Evolutionary conservation across 2,113 vertebrate genomes (phyloP).

Genomic region (Tretioscincus oriximinensis): DNA sequence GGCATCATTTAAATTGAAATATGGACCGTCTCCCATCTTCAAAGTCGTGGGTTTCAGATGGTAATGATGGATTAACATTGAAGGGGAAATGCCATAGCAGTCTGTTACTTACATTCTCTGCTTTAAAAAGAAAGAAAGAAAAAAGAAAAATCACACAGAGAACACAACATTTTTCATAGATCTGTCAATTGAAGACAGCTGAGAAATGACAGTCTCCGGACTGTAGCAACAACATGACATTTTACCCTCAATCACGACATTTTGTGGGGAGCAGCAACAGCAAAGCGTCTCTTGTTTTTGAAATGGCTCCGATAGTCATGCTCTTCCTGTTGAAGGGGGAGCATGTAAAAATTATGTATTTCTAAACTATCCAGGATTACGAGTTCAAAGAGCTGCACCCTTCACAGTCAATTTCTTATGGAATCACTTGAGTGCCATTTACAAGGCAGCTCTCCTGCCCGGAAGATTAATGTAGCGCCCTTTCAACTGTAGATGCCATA

Average conservation of each 20-base stretch:
- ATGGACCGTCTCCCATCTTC: conserved; percentile 65
- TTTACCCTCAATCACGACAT: conserved; percentile 52
- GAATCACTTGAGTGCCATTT: conserved; percentile 28
- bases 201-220: conserved; percentile 59
- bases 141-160: conserved; percentile 50
- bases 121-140: conserved; percentile 36
- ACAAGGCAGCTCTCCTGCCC: conserved; percentile 57
- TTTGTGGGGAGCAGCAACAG: conserved; percentile 43
- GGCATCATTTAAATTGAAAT: conserved; percentile 72
- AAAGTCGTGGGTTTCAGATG: conserved; percentile 67
- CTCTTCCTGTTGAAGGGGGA: conserved; percentile 29
- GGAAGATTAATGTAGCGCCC: conserved; percentile 67
- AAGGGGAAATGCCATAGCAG: conserved; percentile 63
- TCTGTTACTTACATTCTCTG: conserved; percentile 62
- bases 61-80: conserved; percentile 73
- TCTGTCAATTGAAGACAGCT: conserved; percentile 70
- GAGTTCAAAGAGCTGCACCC: conserved; percentile 59
- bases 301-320: conserved; percentile 32
- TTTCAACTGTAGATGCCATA: conserved; percentile 61
- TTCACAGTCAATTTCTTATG: conserved; percentile 35
- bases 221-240: conserved; percentile 44
- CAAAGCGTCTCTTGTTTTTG: conserved; percentile 24
- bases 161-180: conserved; percentile 67
- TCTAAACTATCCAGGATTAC: conserved; percentile 48
- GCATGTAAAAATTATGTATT: conserved; percentile 36